Percentiles rank a stretch among this genome's conserved stretches.
Conservation (phyloP, 2,888 invertebrate species). For the Nebria salina region DNA sequence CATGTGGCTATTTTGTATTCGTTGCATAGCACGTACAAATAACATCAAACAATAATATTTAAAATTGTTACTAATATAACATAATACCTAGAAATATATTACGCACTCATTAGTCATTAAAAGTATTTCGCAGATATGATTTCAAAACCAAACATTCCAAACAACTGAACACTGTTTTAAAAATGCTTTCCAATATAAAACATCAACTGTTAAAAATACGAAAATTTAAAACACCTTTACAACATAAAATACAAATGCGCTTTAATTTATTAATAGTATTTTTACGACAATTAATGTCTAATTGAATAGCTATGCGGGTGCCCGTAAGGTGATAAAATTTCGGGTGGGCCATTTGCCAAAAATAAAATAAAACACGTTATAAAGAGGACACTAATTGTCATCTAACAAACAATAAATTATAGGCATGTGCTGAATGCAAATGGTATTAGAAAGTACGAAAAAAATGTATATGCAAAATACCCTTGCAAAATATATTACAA, state of each 20-base stretch:
- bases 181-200: neutral
- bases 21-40: neutral
- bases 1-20: neutral
- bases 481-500: no score
- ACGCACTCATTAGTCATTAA: no score
- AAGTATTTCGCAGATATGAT: no score
- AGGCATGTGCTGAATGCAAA: neutral
- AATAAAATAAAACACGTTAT: neutral
- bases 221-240: neutral
- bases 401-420: neutral
- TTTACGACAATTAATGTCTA: neutral
- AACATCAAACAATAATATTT: neutral
- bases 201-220: neutral
- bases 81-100: no score
- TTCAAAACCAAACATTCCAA: no score
- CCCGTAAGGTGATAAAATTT: conserved; percentile 17
- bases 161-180: no score
- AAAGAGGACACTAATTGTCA: neutral
- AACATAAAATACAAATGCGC: neutral
- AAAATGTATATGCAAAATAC: neutral
- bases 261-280: neutral
- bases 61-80: neutral
- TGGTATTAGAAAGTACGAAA: neutral
- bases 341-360: conserved; percentile 16
- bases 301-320: conserved; percentile 7